Base-by-base conservation (phyloP, 2,113 vertebrate species). In the Progne subis region DNA sequence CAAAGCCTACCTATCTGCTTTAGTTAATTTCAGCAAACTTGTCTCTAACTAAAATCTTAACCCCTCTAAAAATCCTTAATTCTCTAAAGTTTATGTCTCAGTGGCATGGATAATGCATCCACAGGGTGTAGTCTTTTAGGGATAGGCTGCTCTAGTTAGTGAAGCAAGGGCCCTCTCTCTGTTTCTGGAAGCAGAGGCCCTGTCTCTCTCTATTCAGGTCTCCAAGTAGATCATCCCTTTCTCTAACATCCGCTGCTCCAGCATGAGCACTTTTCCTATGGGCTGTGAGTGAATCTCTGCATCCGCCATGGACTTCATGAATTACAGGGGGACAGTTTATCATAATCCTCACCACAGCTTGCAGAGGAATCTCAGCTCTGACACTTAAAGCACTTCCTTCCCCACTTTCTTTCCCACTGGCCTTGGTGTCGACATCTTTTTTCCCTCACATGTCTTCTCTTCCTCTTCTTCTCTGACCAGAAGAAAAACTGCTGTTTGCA, bases 321-420 rank as follows among this genome's bases (percentile, higher is more conserved):
- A 34, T 57, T 29, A 37, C 32, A 46, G 19, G 14, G 3, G 14
- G 14, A 18, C 25, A 44, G 9, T n/a, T 56, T 17, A 21, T 13
- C 71, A 29, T 12, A 75, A 43, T 23, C 55, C 25, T 47, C 43
- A 47, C 25, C 41, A 29, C 1, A 0, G 18, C 41, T 46, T 57
- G 8, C 18, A 18, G 32, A 59, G 25, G 18, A 34, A 75, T 59
- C 53, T 46, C 2, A 9, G 3, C 25, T 46, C 24, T 0, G 0
- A 21, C 1, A 2, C 25, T 37, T 46, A 31, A 16, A 46, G 71
- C 4, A 46, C 4, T 8, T 29, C 18, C 6, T 34, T 8, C 25
- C 5, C 5, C 18, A 8, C 32, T 29, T 29, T 34, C 55, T 29
- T 29, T 34, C 46, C 25, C 8, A 16, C 25, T 23, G 41, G 26